Evolutionary conservation across 1,140 invertebrate species (phyloP).

Genomic region (Medauroidea extradentata): DNA sequence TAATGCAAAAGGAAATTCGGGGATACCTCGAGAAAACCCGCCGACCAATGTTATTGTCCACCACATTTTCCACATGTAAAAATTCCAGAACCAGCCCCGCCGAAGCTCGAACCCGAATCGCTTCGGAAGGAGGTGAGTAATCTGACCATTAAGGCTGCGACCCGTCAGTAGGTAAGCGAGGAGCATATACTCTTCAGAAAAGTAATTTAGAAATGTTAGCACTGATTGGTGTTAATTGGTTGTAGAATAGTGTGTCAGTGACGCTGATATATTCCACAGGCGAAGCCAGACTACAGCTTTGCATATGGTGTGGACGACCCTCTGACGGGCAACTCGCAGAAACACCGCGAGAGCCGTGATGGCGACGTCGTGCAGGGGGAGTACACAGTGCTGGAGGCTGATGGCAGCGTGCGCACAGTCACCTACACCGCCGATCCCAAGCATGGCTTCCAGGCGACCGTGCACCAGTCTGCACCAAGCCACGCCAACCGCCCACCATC

Average conservation of each 20-base stretch:
- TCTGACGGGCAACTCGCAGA: slow-evolving; percentile 13
- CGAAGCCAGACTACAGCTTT: slow-evolving; percentile 14
- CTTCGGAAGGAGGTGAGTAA: too few species aligned
- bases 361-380: slow-evolving; percentile 26
- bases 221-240: neutral
- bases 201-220: neutral
- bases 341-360: slow-evolving; percentile 21
- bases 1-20: neutral
- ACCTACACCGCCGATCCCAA: slow-evolving; percentile 25
- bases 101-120: too few species aligned
- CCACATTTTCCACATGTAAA: too few species aligned
- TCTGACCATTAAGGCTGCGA: neutral
- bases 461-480: slow-evolving; percentile 2
- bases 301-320: slow-evolving; percentile 19
- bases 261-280: slow-evolving; percentile 2
- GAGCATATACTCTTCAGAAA: neutral
- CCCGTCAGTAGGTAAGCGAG: neutral
- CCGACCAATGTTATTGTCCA: too few species aligned
- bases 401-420: slow-evolving; percentile 24
- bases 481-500: too few species aligned
- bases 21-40: too few species aligned
- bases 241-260: neutral
- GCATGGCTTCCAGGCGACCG: slow-evolving; percentile 30
- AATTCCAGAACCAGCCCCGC: too few species aligned
- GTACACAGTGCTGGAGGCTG: slow-evolving; percentile 28